phyloP scores from a whole-genome alignment of 2,797 vertebrate species.

The Coilia nasus region DNA sequence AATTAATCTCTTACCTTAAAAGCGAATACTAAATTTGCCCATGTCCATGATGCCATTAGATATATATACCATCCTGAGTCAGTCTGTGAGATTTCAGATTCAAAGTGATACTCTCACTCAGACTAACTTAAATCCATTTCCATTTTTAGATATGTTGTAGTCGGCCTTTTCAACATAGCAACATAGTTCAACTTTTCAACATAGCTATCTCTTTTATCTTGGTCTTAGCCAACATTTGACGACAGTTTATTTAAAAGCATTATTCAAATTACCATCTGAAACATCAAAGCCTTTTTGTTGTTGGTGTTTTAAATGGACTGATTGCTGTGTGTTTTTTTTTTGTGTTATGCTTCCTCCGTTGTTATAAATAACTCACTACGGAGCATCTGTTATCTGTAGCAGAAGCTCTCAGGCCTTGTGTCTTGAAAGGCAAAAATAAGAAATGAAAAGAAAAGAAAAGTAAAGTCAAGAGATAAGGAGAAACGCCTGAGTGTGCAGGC shows the following conservation, averaged over 20 bases:
- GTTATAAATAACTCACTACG: not conserved
- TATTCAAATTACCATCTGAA: not conserved
- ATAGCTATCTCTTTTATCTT: not conserved
- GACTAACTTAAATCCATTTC: not conserved
- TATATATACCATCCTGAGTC: not conserved
- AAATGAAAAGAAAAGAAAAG: not conserved
- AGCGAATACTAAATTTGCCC: not conserved
- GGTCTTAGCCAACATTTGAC: not conserved
- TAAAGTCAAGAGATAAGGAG: not conserved
- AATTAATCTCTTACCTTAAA: not conserved
- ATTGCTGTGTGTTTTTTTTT: not conserved
- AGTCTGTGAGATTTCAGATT: not conserved
- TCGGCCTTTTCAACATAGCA: not conserved
- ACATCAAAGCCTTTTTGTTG: not conserved
- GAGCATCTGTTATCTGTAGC: constrained; percentile 58
- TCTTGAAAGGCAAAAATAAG: not conserved
- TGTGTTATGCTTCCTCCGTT: not conserved
- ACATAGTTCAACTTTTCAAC: not conserved
- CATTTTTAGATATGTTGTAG: not conserved
- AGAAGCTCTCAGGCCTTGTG: constrained; percentile 51
- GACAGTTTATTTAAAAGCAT: not conserved
- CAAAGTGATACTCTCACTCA: not conserved
- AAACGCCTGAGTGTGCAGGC: constrained; percentile 58
- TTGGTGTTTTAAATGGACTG: not conserved
- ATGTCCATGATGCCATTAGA: not conserved